Evolutionary conservation across 1,140 invertebrate genomes (phyloP).

Genomic region (Cepaea nemoralis): DNA sequence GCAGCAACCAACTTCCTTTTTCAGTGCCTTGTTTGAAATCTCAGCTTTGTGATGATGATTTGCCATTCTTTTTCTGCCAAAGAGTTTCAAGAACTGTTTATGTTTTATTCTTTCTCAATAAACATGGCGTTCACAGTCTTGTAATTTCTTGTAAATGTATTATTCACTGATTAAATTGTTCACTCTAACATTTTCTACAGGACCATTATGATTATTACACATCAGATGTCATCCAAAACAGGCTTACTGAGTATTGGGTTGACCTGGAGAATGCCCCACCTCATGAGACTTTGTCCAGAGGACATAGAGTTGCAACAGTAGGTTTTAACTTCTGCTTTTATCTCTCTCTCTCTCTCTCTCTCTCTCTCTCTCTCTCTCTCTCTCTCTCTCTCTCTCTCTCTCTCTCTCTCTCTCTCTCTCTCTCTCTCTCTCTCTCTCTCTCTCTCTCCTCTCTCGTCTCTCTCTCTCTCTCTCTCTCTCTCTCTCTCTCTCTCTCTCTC

Average conservation of each 20-base stretch:
- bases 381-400: too few relatives aligned
- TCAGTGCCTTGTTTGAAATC: too few relatives aligned
- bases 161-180: background rate
- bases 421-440: too few relatives aligned
- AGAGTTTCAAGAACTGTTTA: background rate
- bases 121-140: background rate
- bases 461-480: too few relatives aligned
- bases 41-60: background rate
- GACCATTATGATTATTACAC: conserved; percentile 85
- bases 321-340: conserved; percentile 71
- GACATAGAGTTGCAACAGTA: conserved; percentile 89
- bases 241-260: conserved; percentile 76
- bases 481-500: too few relatives aligned
- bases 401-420: too few relatives aligned
- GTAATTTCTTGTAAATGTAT: background rate
- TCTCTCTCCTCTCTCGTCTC: too few relatives aligned
- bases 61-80: background rate
- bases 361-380: too few relatives aligned
- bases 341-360: too few relatives aligned
- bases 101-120: background rate
- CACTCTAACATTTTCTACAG: conserved; percentile 65
- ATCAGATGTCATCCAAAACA: conserved; percentile 77
- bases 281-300: conserved; percentile 84
- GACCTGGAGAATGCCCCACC: conserved; percentile 78
- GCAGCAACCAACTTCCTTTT: too few relatives aligned